A percentile compares a stretch with the other conserved stretches of the same genome.
phyloP scores from a whole-genome alignment of 2,888 invertebrate species.

The Dinocampus coccinellae region DNA sequence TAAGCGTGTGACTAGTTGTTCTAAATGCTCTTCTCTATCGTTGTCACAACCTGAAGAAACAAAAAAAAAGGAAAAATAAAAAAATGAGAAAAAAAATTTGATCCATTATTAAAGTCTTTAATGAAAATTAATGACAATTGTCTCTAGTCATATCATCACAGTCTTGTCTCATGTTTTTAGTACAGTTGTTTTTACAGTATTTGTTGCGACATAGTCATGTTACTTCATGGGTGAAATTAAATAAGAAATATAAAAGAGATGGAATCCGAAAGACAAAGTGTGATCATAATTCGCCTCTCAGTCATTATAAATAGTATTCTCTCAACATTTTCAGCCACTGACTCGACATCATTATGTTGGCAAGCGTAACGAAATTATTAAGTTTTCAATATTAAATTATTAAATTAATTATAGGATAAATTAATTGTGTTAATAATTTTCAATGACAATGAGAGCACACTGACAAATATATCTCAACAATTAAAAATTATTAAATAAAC shows the following conservation, averaged over 20 bases:
- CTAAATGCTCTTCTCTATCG: conserved; percentile 72
- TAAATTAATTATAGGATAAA: neutral
- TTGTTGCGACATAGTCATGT: neutral
- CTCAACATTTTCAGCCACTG: conserved; percentile 50
- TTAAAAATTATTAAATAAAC: neutral
- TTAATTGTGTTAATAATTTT: neutral
- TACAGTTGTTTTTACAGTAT: neutral
- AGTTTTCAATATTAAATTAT: neutral
- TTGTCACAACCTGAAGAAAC: conserved; percentile 58
- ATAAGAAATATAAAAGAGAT: neutral
- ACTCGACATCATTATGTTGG: conserved; percentile 42
- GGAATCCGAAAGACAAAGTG: neutral
- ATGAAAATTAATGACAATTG: neutral
- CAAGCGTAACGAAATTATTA: conserved; percentile 18
- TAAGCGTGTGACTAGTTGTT: conserved; percentile 79
- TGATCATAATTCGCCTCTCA: neutral
- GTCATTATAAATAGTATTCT: conserved; percentile 51
- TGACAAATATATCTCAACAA: neutral
- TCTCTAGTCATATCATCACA: neutral
- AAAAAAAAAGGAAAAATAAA: neutral
- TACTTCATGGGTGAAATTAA: neutral
- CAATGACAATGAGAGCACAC: neutral
- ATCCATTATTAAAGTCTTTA: neutral
- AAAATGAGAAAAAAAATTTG: neutral
- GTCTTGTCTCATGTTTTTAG: neutral